Evolutionary conservation across 2,113 vertebrate genomes (phyloP).

Genomic region (Neogobius melanostomus): DNA sequence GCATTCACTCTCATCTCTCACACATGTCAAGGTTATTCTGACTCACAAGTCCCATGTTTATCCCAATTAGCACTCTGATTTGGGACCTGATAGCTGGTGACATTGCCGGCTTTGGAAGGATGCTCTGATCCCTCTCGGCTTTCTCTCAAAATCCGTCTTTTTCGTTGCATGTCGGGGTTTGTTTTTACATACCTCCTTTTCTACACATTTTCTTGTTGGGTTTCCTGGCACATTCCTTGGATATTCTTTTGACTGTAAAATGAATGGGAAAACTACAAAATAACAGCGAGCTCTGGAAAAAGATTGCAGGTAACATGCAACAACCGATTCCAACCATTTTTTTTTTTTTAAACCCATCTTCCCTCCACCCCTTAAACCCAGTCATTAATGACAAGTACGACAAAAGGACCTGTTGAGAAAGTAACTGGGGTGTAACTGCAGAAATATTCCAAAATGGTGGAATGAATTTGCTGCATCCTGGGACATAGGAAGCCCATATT

Average conservation of each 20-base stretch:
- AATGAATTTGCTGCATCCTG: slow-evolving; percentile 78
- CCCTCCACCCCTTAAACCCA: slow-evolving; percentile 46
- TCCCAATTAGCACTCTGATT: slow-evolving; percentile 73
- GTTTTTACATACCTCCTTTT: slow-evolving; percentile 99
- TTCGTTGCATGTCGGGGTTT: slow-evolving; percentile 69
- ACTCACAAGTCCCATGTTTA: slow-evolving; percentile 64
- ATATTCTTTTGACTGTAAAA: slow-evolving; percentile 99
- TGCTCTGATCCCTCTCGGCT: slow-evolving; percentile 68
- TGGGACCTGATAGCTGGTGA: slow-evolving; percentile 67
- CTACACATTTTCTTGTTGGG: slow-evolving; percentile 99
- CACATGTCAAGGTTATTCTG: slow-evolving; percentile 63
- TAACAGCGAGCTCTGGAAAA: slow-evolving; percentile 95
- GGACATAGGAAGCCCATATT: slow-evolving; percentile 81
- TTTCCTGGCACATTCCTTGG: slow-evolving; percentile 99
- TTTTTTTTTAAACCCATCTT: slow-evolving; percentile 7
- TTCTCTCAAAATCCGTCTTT: slow-evolving; percentile 67
- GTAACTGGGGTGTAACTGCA: slow-evolving; percentile 73
- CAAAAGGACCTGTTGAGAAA: slow-evolving; percentile 73
- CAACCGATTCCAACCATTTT: slow-evolving; percentile 74
- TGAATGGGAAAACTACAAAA: slow-evolving; percentile 99
- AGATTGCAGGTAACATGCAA: slow-evolving; percentile 91
- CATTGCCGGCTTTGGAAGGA: slow-evolving; percentile 66
- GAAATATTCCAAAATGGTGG: slow-evolving; percentile 80
- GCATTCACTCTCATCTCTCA: slow-evolving; percentile 49
- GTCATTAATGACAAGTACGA: slow-evolving; percentile 73